Evolutionary conservation across 2,888 invertebrate species (phyloP), one percentile per base, ranked within the genome.

Genomic region (Eristalis arbustorum): DNA sequence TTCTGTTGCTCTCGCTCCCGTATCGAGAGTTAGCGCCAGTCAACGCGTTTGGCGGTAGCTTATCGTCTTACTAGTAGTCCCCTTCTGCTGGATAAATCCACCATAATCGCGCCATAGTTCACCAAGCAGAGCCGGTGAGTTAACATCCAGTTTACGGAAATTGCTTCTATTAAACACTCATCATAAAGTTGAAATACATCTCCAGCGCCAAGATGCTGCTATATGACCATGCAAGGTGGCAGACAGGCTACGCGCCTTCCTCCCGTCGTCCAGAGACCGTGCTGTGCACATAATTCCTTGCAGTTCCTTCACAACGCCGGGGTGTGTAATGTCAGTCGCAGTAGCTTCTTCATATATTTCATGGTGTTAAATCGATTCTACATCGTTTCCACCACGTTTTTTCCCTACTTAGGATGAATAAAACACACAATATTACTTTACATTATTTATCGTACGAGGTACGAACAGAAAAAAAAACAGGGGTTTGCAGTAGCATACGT

Each of bases 101-200:
- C 59, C 73, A 81, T 84, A 84, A 84, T 76, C 59, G 49, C 76
- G 73, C 56, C 75, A 81, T 73, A 81, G 76, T 64, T 80, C 80
- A 75, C 71, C 56, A 69, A 66, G 23, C 67, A 57, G 40, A 59
- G 14, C 68, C 84, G 25, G 42, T 18, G 72, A 81, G 84, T 76
- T 81, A 76, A 69, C 76, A 82, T 78, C 82, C 81, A 74, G 85
- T 90, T 89, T 88, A 89, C 84, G 91, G 91, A 91, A 91, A 91
- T 91, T 91, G 90, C 90, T 90, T 84, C 89, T 89, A 89, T 91
- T 91, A 89, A 91, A 91, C 89, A 89, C 88, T 90, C 91, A 90
- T 89, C 90, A 90, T 90, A 91, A 90, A 90, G 82, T 74, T 66
- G 74, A 71, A 71, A 82, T 82, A 85, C 85, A 82, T 82, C 82